phyloP scores from a whole-genome alignment of 1,140 invertebrate species.

The Monochamus saltuarius region DNA sequence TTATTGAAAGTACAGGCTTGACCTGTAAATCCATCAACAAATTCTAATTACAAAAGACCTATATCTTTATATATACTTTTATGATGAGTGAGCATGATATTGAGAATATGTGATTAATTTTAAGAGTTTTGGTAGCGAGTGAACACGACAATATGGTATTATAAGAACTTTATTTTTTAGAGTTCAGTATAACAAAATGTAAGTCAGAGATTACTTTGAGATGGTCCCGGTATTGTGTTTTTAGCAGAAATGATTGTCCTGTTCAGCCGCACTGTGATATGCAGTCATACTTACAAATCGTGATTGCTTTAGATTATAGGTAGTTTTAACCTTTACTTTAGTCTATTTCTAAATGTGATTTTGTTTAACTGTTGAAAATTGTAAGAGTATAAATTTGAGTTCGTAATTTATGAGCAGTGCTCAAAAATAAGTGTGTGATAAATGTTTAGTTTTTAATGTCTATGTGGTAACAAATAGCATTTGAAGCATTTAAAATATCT shows the following conservation, averaged over 20 bases:
- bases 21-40: conserved; percentile 34
- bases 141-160: conserved; percentile 50
- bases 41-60: conserved; percentile 27
- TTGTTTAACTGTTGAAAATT: conserved; percentile 43
- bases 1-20: conserved; percentile 58
- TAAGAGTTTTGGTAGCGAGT: conserved; percentile 48
- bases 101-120: conserved; percentile 39
- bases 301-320: conserved; percentile 40
- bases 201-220: too few relatives aligned
- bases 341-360: conserved; percentile 48
- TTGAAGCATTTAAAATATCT: conserved; percentile 11
- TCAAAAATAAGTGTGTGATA: conserved; percentile 37
- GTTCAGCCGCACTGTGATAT: conserved; percentile 50
- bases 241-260: conserved; percentile 39
- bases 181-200: neutral
- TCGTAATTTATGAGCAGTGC: conserved; percentile 41
- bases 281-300: conserved; percentile 24
- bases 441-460: conserved; percentile 33
- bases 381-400: conserved; percentile 46
- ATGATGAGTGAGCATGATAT: conserved; percentile 36
- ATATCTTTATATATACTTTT: conserved; percentile 41
- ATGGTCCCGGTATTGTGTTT: conserved; percentile 6
- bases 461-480: conserved; percentile 21
- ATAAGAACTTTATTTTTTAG: too few relatives aligned
- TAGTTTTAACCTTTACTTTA: conserved; percentile 40